Conservation (phyloP, 2,888 invertebrate species). For the Caenorhabditis plicata region DNA sequence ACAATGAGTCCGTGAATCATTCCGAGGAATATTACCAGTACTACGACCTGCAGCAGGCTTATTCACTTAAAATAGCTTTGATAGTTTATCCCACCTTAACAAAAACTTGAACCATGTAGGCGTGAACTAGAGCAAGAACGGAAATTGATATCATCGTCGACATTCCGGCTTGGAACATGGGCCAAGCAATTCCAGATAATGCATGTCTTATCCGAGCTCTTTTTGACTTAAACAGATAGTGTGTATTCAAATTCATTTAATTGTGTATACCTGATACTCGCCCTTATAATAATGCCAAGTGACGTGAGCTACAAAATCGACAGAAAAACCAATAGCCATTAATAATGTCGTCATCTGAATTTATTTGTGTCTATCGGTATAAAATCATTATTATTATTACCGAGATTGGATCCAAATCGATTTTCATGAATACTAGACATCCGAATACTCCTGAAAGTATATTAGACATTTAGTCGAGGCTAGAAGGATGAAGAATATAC, state of each 20-base stretch:
- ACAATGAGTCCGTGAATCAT: slow-evolving; percentile 62
- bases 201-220: slow-evolving; percentile 59
- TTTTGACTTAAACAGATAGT: too few species aligned
- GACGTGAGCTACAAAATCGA: slow-evolving; percentile 64
- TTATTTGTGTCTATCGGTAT: too few species aligned
- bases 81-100: slow-evolving; percentile 31
- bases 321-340: slow-evolving; percentile 65
- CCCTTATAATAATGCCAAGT: slow-evolving; percentile 65
- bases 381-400: too few species aligned
- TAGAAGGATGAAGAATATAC: too few species aligned
- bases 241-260: slow-evolving; percentile 1
- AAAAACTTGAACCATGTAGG: slow-evolving; percentile 64
- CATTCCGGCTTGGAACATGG: slow-evolving; percentile 63
- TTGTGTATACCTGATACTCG: slow-evolving; percentile 24
- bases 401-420: slow-evolving; percentile 64
- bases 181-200: slow-evolving; percentile 63
- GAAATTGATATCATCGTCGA: slow-evolving; percentile 58
- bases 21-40: slow-evolving; percentile 60
- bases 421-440: slow-evolving; percentile 54
- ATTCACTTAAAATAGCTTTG: background rate
- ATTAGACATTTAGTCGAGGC: too few species aligned
- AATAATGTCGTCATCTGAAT: slow-evolving; percentile 49
- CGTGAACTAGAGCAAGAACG: slow-evolving; percentile 57
- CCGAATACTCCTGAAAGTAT: slow-evolving; percentile 65
- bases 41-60: slow-evolving; percentile 47